Conservation (phyloP, 1,140 invertebrate species). For the Drosophila novamexicana region DNA sequence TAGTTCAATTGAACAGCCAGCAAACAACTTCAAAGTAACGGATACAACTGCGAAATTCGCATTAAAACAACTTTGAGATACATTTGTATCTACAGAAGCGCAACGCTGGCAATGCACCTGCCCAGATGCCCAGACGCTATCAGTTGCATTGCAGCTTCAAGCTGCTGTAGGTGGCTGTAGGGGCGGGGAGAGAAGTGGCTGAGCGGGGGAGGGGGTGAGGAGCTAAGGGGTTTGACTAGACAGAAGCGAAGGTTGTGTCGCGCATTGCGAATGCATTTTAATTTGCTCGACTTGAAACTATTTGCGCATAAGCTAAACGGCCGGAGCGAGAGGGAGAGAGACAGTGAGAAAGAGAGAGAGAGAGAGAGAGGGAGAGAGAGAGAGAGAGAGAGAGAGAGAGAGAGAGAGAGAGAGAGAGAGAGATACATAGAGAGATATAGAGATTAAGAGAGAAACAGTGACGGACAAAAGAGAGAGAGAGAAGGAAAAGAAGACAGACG, state of each 20-base stretch:
- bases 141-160: background rate
- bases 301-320: constrained; percentile 71
- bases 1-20: constrained; percentile 69
- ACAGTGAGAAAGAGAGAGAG: constrained; percentile 12
- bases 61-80: constrained; percentile 36
- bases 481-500: background rate
- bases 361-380: background rate
- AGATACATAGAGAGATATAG: too few relatives aligned
- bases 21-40: constrained; percentile 67
- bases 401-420: background rate
- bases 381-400: background rate
- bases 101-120: constrained; percentile 29
- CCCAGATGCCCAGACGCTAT: constrained; percentile 2
- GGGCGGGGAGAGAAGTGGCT: background rate
- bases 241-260: constrained; percentile 16
- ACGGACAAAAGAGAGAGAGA: constrained; percentile 10
- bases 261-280: constrained; percentile 62
- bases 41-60: constrained; percentile 55
- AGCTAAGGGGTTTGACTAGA: background rate
- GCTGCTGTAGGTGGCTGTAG: too few relatives aligned
- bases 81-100: constrained; percentile 33
- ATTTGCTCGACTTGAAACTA: constrained; percentile 72
- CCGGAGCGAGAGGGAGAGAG: constrained; percentile 1
- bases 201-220: background rate
- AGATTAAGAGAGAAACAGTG: background rate